Evolutionary conservation across 2,888 invertebrate species (phyloP).

Genomic region (Plutella xylostella): DNA sequence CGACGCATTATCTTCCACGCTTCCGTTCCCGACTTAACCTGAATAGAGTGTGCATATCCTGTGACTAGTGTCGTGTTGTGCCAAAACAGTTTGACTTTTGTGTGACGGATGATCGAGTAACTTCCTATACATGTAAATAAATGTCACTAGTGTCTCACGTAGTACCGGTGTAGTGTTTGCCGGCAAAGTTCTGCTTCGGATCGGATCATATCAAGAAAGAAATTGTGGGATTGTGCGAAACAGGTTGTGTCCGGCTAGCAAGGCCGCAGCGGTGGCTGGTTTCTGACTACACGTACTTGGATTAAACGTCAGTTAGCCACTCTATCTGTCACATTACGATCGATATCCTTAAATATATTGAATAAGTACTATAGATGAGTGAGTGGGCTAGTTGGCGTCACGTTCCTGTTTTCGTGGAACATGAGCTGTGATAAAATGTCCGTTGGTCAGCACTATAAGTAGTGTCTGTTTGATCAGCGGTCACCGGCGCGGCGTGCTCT

Average conservation of each 20-base stretch:
- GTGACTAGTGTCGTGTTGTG: slow-evolving; percentile 55
- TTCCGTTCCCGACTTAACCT: slow-evolving; percentile 56
- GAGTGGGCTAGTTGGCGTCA: slow-evolving; percentile 32
- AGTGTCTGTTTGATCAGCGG: slow-evolving; percentile 21
- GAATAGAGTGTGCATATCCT: slow-evolving; percentile 38
- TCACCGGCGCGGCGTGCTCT: slow-evolving; percentile 2
- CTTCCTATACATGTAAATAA: slow-evolving; percentile 54
- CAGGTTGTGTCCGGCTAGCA: slow-evolving; percentile 40
- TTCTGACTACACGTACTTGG: slow-evolving; percentile 42
- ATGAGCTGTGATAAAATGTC: slow-evolving; percentile 43
- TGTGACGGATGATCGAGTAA: slow-evolving; percentile 40
- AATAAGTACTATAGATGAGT: slow-evolving; percentile 36
- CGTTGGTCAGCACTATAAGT: slow-evolving; percentile 29
- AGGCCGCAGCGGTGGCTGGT: slow-evolving; percentile 30
- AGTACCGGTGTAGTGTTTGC: slow-evolving; percentile 50
- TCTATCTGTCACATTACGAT: too few species aligned
- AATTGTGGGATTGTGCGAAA: slow-evolving; percentile 53
- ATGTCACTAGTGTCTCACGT: slow-evolving; percentile 46
- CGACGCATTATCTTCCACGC: slow-evolving; percentile 56
- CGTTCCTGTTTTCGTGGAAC: slow-evolving; percentile 43
- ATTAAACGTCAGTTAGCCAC: too few species aligned
- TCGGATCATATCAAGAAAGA: slow-evolving; percentile 46
- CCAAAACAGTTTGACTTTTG: slow-evolving; percentile 48
- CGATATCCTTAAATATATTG: slow-evolving; percentile 32
- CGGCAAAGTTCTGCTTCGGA: slow-evolving; percentile 32